Evolutionary conservation across 2,888 invertebrate species (phyloP), one percentile per base, ranked within the genome.

Genomic region (Drosophila picticornis): DNA sequence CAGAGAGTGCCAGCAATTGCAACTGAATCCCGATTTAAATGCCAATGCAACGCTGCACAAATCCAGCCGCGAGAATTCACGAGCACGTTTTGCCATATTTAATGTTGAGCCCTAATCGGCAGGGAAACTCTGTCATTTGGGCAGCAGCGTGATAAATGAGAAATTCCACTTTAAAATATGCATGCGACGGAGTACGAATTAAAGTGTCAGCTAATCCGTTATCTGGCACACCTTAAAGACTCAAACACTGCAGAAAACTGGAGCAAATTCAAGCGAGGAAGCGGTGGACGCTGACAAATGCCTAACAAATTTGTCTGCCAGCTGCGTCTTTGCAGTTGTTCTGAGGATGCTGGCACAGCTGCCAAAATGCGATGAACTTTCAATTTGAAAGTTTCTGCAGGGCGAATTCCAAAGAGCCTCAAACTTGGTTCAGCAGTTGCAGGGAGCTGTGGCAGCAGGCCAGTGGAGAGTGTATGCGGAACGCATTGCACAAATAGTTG

Each of bases 71-170:
- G 66, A 61, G 38, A 80, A 62, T 57, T 43, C 75, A 69, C 68
- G 73, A 83, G 83, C 90, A 87, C 88, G 90, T 87, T 88, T 81
- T 13, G 40, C 40, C 70, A 79, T 77, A 77, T 78, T 88, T 81
- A 86, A 85, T 76, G 73, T 66, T 75, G 65, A 78, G 67, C 71
- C 84, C 73, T 52, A 52, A 76, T 76, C 76, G 63, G 48, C n/a
- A n/a, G 36, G 31, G 29, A 69, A 46, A 11, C 46, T 43, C 40
- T 43, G 46, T 57, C 62, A 57, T 48, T 64, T 56, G 48, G 27
- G 9, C 22, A 25, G 60, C n/a, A 75, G 70, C 75, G 62, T 68
- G 72, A 73, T 82, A 66, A 72, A 67, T 75, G 64, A 67, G 81
- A 74, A 72, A 78, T 59, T 52, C 56, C 48, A 46, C 57, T 40